These are phyloP conservation scores for Branchinecta lynchi DNA, from an alignment of 1,140 invertebrate genomes.

Conservation along the genomic window DNA sequence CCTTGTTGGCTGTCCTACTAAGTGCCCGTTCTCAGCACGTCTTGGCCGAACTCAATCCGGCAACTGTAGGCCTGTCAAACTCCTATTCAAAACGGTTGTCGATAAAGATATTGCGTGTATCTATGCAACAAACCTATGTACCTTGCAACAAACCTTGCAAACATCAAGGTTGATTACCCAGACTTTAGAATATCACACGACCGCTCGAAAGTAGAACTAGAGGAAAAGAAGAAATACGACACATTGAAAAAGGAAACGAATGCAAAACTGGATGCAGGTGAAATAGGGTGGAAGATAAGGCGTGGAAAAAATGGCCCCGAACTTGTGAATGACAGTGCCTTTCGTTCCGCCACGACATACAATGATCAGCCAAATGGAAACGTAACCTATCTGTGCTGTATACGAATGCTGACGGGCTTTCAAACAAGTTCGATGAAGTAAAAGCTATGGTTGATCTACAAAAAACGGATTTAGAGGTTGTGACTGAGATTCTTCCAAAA, in stretches of 20 bases:
- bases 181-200: not conserved
- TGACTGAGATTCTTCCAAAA: constrained; percentile 1
- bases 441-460: not conserved
- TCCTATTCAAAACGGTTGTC: not conserved
- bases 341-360: too few relatives aligned
- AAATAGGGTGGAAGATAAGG: not conserved
- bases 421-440: constrained; percentile 6
- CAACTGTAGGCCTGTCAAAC: not conserved
- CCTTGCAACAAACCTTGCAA: not conserved
- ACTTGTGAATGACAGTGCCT: too few relatives aligned
- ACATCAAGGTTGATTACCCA: not conserved
- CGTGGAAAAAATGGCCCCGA: too few relatives aligned
- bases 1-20: not conserved
- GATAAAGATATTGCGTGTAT: not conserved
- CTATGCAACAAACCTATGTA: too few relatives aligned
- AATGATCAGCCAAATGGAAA: too few relatives aligned
- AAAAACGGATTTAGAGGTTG: not conserved
- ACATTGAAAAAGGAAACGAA: not conserved
- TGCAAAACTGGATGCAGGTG: not conserved
- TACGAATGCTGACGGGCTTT: constrained; percentile 5
- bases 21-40: not conserved
- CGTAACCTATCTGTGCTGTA: not conserved
- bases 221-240: not conserved
- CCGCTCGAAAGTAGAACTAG: not conserved
- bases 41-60: not conserved